Evolutionary conservation across 2,888 invertebrate genomes (phyloP).

Genomic region (Hypercompe scribonia): DNA sequence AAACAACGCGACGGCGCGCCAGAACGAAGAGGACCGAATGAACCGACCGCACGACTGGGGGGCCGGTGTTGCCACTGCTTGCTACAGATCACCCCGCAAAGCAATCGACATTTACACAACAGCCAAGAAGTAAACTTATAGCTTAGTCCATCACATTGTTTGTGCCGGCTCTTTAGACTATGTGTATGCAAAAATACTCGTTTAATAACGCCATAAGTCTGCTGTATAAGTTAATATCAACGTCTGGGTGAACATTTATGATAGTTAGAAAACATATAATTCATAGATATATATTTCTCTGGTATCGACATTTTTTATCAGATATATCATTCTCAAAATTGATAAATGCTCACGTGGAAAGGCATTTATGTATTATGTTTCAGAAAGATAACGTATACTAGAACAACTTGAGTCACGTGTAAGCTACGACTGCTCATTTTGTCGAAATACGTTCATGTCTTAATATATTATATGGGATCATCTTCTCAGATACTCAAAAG

Average conservation of each 20-base stretch:
- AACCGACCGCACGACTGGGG: conserved; percentile 73
- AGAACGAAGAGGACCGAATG: conserved; percentile 64
- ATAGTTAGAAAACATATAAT: background rate
- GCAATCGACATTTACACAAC: conserved; percentile 64
- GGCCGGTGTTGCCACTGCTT: conserved; percentile 83
- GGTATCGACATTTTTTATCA: conserved; percentile 5
- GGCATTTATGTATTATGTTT: conserved; percentile 27
- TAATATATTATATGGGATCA: background rate
- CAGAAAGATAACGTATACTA: conserved; percentile 21
- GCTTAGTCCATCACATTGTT: conserved; percentile 55
- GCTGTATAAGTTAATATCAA: background rate
- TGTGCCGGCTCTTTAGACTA: conserved; percentile 59
- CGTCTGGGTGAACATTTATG: background rate
- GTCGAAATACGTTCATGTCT: background rate
- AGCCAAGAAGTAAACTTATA: conserved; percentile 41
- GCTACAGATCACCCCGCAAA: conserved; percentile 62
- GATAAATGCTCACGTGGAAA: conserved; percentile 29
- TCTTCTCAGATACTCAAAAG: background rate
- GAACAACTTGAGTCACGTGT: background rate
- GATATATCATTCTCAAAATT: conserved; percentile 30
- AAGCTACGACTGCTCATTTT: background rate
- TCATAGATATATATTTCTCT: conserved; percentile 4
- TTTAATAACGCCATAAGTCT: conserved; percentile 58
- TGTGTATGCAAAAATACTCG: conserved; percentile 50
- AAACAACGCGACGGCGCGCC: conserved; percentile 76